A percentile compares a stretch with the other conserved stretches of the same genome.
These are phyloP conservation scores for Amyelois transitella DNA, from an alignment of 1,140 invertebrate species.

Conservation along the genomic window DNA sequence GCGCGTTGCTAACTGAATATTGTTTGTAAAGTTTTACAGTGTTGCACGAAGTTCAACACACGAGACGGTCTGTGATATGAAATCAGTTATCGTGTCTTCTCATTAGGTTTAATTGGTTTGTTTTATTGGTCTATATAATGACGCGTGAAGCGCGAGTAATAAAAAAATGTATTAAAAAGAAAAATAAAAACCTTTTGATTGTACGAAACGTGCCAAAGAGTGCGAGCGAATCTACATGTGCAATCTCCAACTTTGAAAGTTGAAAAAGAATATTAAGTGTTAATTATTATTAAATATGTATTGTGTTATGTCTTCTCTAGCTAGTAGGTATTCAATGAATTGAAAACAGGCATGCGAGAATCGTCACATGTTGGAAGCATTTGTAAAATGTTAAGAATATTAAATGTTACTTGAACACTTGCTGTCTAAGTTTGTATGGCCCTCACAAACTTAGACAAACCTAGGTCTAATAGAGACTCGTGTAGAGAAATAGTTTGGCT, in stretches of 20 bases:
- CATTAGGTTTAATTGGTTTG: conserved; percentile 3
- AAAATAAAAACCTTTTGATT: background rate
- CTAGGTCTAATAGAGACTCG: no score
- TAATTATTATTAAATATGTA: background rate
- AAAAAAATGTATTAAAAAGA: background rate
- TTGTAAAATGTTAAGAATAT: background rate
- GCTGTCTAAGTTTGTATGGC: no score
- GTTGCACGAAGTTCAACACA: conserved; percentile 5
- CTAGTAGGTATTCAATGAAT: background rate
- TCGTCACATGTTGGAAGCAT: background rate
- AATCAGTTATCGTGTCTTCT: conserved; percentile 7
- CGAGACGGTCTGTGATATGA: conserved; percentile 18
- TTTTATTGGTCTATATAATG: background rate
- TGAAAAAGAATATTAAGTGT: background rate
- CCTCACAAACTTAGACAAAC: no score
- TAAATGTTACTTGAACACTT: no score
- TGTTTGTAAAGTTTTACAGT: background rate
- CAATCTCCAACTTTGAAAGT: background rate
- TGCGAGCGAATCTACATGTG: background rate
- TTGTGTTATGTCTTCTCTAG: background rate
- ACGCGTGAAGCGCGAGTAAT: background rate
- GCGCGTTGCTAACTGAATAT: background rate
- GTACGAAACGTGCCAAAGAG: background rate
- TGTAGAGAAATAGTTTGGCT: no score
- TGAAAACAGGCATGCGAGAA: background rate